Percentiles rank a stretch among this genome's conserved stretches.
These are phyloP conservation scores for Schizopygopsis malacanthus DNA, from an alignment of 2,797 vertebrate genomes.

Conservation along the genomic window DNA sequence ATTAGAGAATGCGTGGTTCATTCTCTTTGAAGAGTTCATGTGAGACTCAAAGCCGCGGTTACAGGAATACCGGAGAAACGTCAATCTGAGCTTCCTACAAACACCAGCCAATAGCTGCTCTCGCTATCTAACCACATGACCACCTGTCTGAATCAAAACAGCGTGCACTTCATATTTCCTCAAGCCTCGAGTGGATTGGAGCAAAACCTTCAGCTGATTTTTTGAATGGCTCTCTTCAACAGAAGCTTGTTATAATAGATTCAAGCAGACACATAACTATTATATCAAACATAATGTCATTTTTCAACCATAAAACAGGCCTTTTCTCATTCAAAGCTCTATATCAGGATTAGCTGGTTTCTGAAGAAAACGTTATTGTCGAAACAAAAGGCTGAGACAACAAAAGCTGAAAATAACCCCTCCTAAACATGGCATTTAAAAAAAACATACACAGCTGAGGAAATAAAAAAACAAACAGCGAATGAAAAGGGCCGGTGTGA, in stretches of 20 bases:
- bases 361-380: neutral
- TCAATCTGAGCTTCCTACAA: neutral
- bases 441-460: neutral
- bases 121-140: neutral
- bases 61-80: neutral
- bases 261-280: neutral
- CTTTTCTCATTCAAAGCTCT: neutral
- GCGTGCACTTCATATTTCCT: neutral
- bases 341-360: neutral
- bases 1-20: neutral
- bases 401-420: neutral
- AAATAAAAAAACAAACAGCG: constrained; percentile 15
- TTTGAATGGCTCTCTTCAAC: neutral
- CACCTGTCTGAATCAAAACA: neutral
- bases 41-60: neutral
- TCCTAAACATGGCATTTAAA: neutral
- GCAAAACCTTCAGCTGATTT: neutral
- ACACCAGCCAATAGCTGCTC: constrained; percentile 11
- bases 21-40: neutral
- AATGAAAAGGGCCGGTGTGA: neutral
- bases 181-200: neutral
- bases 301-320: neutral
- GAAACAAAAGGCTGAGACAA: neutral
- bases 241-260: neutral
- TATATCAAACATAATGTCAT: neutral